Conservation (phyloP, 2,888 invertebrate genomes). For the Holacanthella duospinosa region DNA sequence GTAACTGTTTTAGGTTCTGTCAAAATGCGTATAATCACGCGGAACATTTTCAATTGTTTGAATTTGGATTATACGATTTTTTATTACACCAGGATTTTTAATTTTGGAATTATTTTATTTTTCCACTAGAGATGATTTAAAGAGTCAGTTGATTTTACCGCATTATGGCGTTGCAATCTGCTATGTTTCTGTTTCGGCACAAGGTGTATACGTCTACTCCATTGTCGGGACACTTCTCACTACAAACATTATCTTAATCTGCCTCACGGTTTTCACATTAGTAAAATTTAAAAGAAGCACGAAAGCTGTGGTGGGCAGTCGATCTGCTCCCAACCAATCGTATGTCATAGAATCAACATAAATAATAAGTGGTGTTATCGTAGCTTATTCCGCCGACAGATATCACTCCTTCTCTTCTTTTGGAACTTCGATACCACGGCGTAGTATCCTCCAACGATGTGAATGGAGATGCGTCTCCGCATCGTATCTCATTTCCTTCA, state of each 20-base stretch:
- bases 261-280: slow-evolving; percentile 14
- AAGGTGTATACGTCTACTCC: slow-evolving; percentile 14
- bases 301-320: neutral
- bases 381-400: neutral
- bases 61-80: no score
- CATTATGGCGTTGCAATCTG: slow-evolving; percentile 14
- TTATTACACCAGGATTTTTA: no score
- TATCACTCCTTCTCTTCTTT: no score
- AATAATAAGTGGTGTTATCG: neutral
- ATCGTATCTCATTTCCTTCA: no score
- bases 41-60: no score
- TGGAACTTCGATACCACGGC: no score
- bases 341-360: slow-evolving; percentile 10
- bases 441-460: no score
- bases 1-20: no score
- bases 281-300: slow-evolving; percentile 10
- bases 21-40: no score
- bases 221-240: slow-evolving; percentile 13
- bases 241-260: slow-evolving; percentile 14
- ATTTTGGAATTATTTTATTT: neutral
- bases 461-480: no score
- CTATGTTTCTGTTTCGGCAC: slow-evolving; percentile 9
- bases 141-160: slow-evolving; percentile 14
- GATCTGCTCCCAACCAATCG: slow-evolving; percentile 13
- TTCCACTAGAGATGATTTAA: neutral